phyloP scores from a whole-genome alignment of 2,113 vertebrate genomes.

The Taxidea taxus region DNA sequence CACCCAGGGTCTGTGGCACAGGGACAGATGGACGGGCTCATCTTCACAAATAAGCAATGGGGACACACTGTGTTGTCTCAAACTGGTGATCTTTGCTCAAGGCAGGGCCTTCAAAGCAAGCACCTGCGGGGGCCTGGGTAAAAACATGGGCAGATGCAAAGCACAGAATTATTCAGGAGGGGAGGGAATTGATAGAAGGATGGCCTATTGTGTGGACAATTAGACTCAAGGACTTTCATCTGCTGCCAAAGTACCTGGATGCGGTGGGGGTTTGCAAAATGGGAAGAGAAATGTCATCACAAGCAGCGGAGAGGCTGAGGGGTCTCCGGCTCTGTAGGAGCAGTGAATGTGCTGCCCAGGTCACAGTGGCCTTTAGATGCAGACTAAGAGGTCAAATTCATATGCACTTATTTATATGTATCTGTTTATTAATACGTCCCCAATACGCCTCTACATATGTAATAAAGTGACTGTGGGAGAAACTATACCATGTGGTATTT shows the following conservation, averaged over 20 bases:
- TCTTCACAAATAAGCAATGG: constrained; percentile 52
- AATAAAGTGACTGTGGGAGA: not conserved
- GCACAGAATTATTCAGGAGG: constrained; percentile 32
- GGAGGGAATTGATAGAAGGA: not conserved
- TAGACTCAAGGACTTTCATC: constrained; percentile 30
- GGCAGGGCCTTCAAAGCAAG: constrained; percentile 41
- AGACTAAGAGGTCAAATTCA: not conserved
- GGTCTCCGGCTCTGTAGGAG: not conserved
- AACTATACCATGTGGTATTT: not conserved
- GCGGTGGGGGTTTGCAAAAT: not conserved
- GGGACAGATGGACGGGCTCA: constrained; percentile 57
- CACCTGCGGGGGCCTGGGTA: not conserved
- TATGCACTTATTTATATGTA: not conserved
- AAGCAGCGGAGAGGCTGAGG: not conserved
- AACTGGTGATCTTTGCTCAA: not conserved
- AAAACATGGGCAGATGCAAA: constrained; percentile 47
- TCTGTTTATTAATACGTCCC: not conserved
- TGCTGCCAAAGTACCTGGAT: constrained; percentile 19
- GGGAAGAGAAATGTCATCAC: not conserved
- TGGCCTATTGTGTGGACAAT: not conserved
- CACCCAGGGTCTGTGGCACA: constrained; percentile 39
- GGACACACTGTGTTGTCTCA: constrained; percentile 36
- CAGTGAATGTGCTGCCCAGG: not conserved
- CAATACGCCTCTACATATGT: not conserved
- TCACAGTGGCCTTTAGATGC: not conserved